These are phyloP conservation scores for Calyptommatus sinebrachiatus DNA, from an alignment of 2,113 vertebrate species.

Conservation along the genomic window DNA sequence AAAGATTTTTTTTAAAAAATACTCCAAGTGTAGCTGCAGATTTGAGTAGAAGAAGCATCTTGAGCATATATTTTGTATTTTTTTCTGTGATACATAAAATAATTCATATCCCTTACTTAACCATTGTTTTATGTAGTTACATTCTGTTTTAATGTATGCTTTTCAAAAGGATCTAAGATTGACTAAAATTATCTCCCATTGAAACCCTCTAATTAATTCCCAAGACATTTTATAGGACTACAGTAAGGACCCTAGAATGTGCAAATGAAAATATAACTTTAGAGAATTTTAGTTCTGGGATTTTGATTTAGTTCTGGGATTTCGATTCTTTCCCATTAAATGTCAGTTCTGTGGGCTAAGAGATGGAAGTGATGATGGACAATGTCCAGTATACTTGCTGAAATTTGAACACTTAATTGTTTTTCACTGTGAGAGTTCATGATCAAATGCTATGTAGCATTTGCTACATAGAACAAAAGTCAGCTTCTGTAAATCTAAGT, in stretches of 20 bases:
- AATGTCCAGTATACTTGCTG: background rate
- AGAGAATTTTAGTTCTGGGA: background rate
- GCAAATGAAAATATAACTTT: background rate
- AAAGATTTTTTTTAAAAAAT: too few relatives aligned
- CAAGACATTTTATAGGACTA: background rate
- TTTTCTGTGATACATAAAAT: background rate
- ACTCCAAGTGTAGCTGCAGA: too few relatives aligned
- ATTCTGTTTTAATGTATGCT: conserved; percentile 44
- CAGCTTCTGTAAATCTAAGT: conserved; percentile 13
- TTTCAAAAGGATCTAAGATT: conserved; percentile 6
- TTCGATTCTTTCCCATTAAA: background rate
- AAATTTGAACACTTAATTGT: background rate
- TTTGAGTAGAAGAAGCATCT: too few relatives aligned
- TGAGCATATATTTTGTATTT: background rate
- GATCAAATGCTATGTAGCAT: background rate
- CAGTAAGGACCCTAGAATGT: background rate
- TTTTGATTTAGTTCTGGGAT: conserved; percentile 7
- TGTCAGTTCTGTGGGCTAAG: conserved; percentile 15
- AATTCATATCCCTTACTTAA: conserved; percentile 5
- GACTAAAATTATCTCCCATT: background rate
- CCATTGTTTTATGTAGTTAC: conserved; percentile 1
- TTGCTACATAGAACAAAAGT: background rate
- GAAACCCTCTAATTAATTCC: background rate
- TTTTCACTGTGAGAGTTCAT: background rate
- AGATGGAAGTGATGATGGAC: background rate